A percentile compares a stretch with the other conserved stretches of the same genome.
Evolutionary conservation across 2,113 vertebrate species (phyloP).

Genomic region (Microcebus tavaratra): DNA sequence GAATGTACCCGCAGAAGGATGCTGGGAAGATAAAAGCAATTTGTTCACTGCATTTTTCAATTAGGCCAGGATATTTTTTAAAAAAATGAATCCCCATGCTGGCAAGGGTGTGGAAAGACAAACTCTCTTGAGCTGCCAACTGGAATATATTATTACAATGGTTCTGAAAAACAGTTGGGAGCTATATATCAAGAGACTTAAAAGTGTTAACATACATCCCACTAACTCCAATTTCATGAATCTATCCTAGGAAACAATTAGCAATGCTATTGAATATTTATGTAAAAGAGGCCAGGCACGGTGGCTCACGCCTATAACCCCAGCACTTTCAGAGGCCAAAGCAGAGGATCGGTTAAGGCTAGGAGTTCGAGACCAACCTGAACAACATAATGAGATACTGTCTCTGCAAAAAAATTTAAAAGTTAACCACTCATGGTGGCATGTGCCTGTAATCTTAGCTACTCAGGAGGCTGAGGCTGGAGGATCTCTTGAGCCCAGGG

Average conservation of each 20-base stretch:
- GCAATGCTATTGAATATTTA: conserved; percentile 44
- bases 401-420: no score
- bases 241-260: conserved; percentile 44
- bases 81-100: background rate
- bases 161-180: conserved; percentile 25
- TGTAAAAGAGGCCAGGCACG: background rate
- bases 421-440: no score
- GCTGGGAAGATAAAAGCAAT: background rate
- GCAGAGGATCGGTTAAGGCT: no score
- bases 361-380: no score
- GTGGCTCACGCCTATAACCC: no score
- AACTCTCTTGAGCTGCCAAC: background rate
- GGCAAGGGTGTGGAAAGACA: background rate
- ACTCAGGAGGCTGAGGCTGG: no score
- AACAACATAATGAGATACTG: no score
- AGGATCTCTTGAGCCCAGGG: no score
- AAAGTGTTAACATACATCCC: background rate
- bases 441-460: no score
- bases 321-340: no score
- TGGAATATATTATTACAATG: background rate
- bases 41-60: background rate
- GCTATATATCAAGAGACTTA: background rate
- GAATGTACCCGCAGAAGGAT: background rate
- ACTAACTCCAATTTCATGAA: conserved; percentile 11
- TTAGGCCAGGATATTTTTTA: background rate